A percentile compares a stretch with the other conserved stretches of the same genome.
Evolutionary conservation across 2,888 invertebrate species (phyloP).

Genomic region (Eilema caniola): DNA sequence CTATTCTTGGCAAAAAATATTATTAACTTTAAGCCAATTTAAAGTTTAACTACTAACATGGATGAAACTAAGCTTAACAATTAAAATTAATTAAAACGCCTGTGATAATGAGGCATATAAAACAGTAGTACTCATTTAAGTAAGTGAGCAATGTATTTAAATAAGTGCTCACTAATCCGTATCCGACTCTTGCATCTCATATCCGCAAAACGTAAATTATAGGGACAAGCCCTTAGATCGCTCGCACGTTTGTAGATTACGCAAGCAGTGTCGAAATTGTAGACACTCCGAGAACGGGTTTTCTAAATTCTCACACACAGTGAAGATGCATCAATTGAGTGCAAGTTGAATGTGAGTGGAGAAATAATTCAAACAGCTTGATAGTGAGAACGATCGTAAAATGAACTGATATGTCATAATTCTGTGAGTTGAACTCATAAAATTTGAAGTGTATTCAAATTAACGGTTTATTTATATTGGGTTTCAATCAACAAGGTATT

Average conservation of each 20-base stretch:
- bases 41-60: background rate
- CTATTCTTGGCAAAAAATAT: too few relatives aligned
- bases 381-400: conserved; percentile 20
- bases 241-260: conserved; percentile 46
- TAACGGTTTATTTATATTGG: conserved; percentile 3
- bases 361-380: conserved; percentile 29
- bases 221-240: conserved; percentile 41
- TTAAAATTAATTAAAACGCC: background rate
- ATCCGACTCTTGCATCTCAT: background rate
- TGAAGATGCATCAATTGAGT: conserved; percentile 52
- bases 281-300: conserved; percentile 54
- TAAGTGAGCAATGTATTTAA: background rate
- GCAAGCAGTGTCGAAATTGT: conserved; percentile 57
- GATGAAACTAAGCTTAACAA: background rate
- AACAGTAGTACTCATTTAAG: background rate
- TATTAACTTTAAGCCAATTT: too few relatives aligned
- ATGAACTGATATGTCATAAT: conserved; percentile 17
- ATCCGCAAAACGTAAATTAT: conserved; percentile 26
- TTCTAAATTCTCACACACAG: conserved; percentile 60
- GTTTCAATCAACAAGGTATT: background rate
- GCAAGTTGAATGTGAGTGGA: conserved; percentile 36
- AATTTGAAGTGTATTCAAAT: conserved; percentile 7
- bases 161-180: background rate
- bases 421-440: conserved; percentile 10
- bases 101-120: background rate